These are phyloP conservation scores for Encarsia formosa DNA, from an alignment of 2,888 invertebrate genomes.

Conservation along the genomic window DNA sequence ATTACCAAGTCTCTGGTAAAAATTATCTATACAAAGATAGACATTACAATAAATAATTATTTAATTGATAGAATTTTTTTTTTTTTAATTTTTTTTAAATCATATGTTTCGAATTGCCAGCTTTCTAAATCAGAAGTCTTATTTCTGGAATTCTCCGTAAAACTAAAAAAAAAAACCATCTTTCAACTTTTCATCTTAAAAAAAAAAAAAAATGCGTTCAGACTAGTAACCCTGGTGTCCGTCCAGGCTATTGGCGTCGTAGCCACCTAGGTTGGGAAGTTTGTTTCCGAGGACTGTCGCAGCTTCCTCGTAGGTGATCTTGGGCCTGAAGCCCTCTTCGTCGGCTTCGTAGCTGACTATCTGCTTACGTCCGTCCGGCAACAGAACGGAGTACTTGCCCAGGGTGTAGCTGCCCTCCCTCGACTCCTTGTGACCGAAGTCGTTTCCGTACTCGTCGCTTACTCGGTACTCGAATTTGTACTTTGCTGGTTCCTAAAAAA, in stretches of 20 bases:
- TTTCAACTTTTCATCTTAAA: too few species aligned
- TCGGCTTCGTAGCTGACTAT: conserved; percentile 69
- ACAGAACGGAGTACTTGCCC: conserved; percentile 49
- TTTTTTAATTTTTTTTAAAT: too few species aligned
- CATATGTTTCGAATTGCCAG: too few species aligned
- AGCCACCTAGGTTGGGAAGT: neutral
- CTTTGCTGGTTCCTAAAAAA: conserved; percentile 43
- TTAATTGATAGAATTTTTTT: too few species aligned
- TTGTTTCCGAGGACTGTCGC: conserved; percentile 21
- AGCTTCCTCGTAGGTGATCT: conserved; percentile 62
- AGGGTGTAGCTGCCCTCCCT: conserved; percentile 47
- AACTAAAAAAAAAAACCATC: too few species aligned
- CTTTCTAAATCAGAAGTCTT: too few species aligned
- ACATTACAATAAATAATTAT: too few species aligned
- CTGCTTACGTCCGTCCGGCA: conserved; percentile 52
- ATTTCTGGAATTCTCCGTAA: too few species aligned
- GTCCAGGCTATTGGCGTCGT: neutral
- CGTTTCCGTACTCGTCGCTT: conserved; percentile 46
- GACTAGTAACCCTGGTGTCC: conserved; percentile 15
- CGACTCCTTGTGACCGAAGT: conserved; percentile 49
- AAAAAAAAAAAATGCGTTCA: too few species aligned
- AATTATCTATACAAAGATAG: too few species aligned
- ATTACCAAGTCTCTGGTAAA: too few species aligned
- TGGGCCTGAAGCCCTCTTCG: conserved; percentile 64
- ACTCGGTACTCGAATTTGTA: conserved; percentile 49